Conservation (phyloP, 2,113 vertebrate genomes). For the Catharus fuscescens region DNA sequence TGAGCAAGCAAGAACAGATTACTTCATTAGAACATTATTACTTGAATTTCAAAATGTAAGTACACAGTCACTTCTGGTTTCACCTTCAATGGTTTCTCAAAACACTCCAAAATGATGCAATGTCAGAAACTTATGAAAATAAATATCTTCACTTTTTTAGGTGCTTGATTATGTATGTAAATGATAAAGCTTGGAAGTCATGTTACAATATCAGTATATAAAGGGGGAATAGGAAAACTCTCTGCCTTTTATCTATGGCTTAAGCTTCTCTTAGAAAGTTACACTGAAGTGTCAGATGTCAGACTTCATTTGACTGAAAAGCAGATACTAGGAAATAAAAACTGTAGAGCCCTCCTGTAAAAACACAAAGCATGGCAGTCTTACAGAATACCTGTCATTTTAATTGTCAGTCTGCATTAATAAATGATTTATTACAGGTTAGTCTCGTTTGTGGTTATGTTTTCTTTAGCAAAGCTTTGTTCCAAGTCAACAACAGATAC, state of each 20-base stretch:
- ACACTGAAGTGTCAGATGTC: background rate
- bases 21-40: slow-evolving; percentile 88
- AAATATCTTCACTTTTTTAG: background rate
- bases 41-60: slow-evolving; percentile 93
- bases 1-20: slow-evolving; percentile 92
- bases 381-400: background rate
- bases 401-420: background rate
- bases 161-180: background rate
- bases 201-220: background rate
- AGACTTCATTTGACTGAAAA: background rate
- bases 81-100: background rate
- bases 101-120: background rate
- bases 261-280: background rate
- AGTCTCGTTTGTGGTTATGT: background rate
- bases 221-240: background rate
- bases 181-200: background rate
- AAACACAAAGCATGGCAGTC: background rate
- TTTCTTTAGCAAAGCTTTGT: background rate
- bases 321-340: background rate
- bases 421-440: background rate
- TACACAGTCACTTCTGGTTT: slow-evolving; percentile 8
- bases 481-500: background rate
- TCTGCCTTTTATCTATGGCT: background rate
- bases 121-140: background rate
- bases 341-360: background rate